phyloP scores from a whole-genome alignment of 2,797 vertebrate genomes.

The Cynodonichthys magdalenae region DNA sequence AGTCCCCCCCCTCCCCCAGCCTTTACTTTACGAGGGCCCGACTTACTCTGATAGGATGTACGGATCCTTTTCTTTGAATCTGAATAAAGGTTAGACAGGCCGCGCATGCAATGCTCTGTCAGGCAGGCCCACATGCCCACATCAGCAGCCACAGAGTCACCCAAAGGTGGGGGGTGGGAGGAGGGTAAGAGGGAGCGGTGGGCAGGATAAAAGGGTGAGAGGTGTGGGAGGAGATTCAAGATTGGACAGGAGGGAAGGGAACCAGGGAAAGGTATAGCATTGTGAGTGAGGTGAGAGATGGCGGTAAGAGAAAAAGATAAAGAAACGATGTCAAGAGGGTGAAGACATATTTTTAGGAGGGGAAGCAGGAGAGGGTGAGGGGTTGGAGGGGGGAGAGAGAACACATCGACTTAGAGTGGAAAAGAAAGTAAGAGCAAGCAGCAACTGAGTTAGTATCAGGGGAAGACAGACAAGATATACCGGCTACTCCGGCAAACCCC shows the following conservation, averaged over 20 bases:
- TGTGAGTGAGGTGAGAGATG: slow-evolving; percentile 20
- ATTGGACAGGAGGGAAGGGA: slow-evolving; percentile 5
- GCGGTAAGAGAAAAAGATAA: slow-evolving; percentile 64
- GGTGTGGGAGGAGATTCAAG: slow-evolving; percentile 18
- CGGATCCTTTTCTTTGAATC: slow-evolving; percentile 99
- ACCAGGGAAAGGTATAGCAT: slow-evolving; percentile 1
- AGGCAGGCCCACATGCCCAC: slow-evolving; percentile 91
- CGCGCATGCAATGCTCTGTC: slow-evolving; percentile 99
- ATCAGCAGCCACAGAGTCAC: slow-evolving; percentile 85
- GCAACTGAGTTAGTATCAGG: slow-evolving; percentile 67
- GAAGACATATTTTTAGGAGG: slow-evolving; percentile 13
- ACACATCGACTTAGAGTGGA: slow-evolving; percentile 90
- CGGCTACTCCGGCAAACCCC: slow-evolving; percentile 46
- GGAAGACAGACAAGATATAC: slow-evolving; percentile 50
- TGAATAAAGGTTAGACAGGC: slow-evolving; percentile 99
- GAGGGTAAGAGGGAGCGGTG: slow-evolving; percentile 5
- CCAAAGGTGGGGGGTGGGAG: slow-evolving; percentile 80
- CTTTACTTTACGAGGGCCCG: slow-evolving; percentile 61
- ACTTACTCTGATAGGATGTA: slow-evolving; percentile 99
- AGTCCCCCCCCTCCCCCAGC: slow-evolving; percentile 46
- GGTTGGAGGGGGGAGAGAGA: slow-evolving; percentile 82
- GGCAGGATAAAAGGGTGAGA: slow-evolving; percentile 3
- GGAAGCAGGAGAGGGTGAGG: slow-evolving; percentile 51
- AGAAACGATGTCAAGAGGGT: slow-evolving; percentile 38
- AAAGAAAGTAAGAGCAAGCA: slow-evolving; percentile 84